These are phyloP conservation scores for Eustalomyia histrio DNA, from an alignment of 2,888 invertebrate genomes.

Conservation along the genomic window DNA sequence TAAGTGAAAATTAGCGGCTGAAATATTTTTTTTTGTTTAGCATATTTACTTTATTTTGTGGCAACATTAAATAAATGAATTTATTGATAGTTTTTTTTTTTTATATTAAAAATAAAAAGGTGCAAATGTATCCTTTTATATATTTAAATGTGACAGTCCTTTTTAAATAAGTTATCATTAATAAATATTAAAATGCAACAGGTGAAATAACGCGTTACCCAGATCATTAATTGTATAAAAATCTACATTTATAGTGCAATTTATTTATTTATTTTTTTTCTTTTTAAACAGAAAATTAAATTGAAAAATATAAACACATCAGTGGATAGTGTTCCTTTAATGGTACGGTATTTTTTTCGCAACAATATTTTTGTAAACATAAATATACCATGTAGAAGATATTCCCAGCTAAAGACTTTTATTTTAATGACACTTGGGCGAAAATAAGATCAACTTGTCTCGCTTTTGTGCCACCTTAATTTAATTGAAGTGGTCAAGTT, in stretches of 20 bases:
- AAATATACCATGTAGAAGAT: too few species aligned
- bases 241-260: not conserved
- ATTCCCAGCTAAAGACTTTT: too few species aligned
- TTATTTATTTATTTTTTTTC: too few species aligned
- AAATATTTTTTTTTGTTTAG: not conserved
- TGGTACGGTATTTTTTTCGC: too few species aligned
- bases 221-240: not conserved
- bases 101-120: not conserved
- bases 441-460: too few species aligned
- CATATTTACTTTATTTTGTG: conserved; percentile 26
- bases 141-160: not conserved
- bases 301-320: too few species aligned
- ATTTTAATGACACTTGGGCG: too few species aligned
- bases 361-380: too few species aligned
- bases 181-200: not conserved
- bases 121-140: not conserved
- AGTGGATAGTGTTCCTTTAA: not conserved
- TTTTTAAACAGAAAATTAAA: too few species aligned
- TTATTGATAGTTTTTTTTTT: conserved; percentile 10
- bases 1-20: not conserved
- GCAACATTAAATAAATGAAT: conserved; percentile 40
- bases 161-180: not conserved
- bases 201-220: not conserved
- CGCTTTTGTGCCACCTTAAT: too few species aligned
- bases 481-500: too few species aligned